Evolutionary conservation across 2,797 vertebrate genomes (phyloP), one percentile per base, ranked within the genome.

Genomic region (Fringilla coelebs): DNA sequence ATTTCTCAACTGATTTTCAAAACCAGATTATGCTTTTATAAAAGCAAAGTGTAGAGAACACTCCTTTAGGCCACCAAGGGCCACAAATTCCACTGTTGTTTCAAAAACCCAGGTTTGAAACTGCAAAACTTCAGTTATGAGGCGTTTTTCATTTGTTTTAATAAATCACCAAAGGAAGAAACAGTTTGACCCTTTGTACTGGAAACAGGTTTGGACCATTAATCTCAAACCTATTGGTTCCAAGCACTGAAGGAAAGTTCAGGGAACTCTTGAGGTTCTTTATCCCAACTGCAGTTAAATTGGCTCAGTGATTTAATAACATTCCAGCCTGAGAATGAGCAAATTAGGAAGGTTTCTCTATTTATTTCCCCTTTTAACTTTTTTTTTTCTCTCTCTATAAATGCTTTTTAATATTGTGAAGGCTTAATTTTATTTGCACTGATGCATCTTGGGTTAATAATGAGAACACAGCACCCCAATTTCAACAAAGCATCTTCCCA

Each of bases 171-270:
- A 65, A 68, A 79, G 31, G 17, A 61, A 65, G 43, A 90, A 84
- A 26, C 0, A 2, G 8, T 40, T 45, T 11, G 15, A 17, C 18
- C 16, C 18, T 77, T 15, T 22, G 21, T 32, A 24, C 13, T 26
- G 58, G 40, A 77, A 80, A 71, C 2, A 4, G 0, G 0, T 43
- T 76, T 38, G 20, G 46, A 17, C 15, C 4, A 0, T 46, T 29
- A 25, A 54, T 49, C 9, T 58, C 79, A 82, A 88, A 62, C 2
- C 19, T 52, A 2, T 32, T 46, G 38, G 36, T 31, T 63, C 43
- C n/a, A 78, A 68, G 41, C 10, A 68, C 41, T 14, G 29, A 79
- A 3, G 8, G 11, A 7, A 45, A 65, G 16, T 41, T 82, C 54
- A 89, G 26, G 34, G 19, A 88, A 13, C 6, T 25, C 55, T 8